Conservation (phyloP, 2,888 invertebrate genomes). For the Synanthedon formicaeformis region DNA sequence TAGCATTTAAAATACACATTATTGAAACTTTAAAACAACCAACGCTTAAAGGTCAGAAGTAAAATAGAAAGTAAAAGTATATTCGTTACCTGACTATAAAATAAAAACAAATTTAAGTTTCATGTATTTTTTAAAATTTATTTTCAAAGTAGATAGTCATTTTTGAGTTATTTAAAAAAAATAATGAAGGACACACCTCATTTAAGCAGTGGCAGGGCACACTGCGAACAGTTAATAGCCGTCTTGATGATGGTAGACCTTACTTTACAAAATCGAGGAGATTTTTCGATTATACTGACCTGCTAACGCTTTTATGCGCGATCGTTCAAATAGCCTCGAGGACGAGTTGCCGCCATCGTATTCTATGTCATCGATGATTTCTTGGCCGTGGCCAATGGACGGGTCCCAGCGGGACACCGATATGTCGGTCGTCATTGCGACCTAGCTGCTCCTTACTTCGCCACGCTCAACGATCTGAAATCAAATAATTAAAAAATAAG, state of each 20-base stretch:
- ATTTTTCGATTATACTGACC: slow-evolving; percentile 68
- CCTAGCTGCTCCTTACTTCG: slow-evolving; percentile 49
- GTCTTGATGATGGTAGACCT: background rate
- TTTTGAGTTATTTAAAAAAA: too few species aligned
- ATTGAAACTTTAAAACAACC: too few species aligned
- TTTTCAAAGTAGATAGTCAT: too few species aligned
- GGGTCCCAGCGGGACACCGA: slow-evolving; percentile 98
- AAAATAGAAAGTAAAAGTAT: too few species aligned
- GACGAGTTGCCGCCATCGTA: slow-evolving; percentile 99
- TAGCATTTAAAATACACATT: too few species aligned
- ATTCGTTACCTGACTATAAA: too few species aligned
- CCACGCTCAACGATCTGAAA: slow-evolving; percentile 58
- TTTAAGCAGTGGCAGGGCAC: too few species aligned
- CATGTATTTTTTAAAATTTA: too few species aligned
- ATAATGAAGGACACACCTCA: too few species aligned
- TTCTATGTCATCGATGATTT: slow-evolving; percentile 97
- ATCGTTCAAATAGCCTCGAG: slow-evolving; percentile 98
- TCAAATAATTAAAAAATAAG: slow-evolving; percentile 8
- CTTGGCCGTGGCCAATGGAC: slow-evolving; percentile 86
- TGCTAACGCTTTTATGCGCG: slow-evolving; percentile 98
- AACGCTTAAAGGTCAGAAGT: too few species aligned
- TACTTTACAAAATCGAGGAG: background rate
- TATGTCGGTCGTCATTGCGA: slow-evolving; percentile 95
- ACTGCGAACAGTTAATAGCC: background rate
- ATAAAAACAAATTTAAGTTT: too few species aligned